Base-by-base conservation (phyloP, 2,888 invertebrate genomes). In the Ennomos fuscantarius region DNA sequence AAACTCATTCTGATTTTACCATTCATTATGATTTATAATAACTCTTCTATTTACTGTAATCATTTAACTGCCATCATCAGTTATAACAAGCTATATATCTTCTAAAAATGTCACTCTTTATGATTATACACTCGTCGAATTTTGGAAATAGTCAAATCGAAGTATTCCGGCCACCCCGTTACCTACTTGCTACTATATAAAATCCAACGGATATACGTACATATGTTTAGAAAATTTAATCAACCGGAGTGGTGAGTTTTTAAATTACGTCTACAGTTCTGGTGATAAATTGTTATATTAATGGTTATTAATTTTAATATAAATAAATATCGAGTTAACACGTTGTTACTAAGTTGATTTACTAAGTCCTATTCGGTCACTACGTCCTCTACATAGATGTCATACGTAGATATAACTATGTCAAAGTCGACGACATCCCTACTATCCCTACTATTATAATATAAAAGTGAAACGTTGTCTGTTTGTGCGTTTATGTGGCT, bases 111-210 rank as follows among this genome's bases (percentile, higher is more conserved):
- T 60, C 62, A 52, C 15, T 34, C 9, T 35, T 47, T 44, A 46
- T 62, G 6, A 24, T 24, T 6, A 24, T 24, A 24, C 6, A 24
- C 24, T 5, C 24, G 24, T 1, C 62, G 57, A 48, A 13, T 43
- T 39, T 51, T 39, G 15, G 12, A 43, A 31, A 43, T 57, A 57
- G 53, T 66, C 63, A 51, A 47, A 52, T 55, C 40, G 58, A 63
- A 56, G 59, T 71, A 73, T 73, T 75, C 68, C 73, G 73, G 69
- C 63, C 72, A 73, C 69, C 63, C 70, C 75, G 78, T 76, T 77
- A 78, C 73, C 39, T 60, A 68, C 59, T 71, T 56, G 62, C 64
- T 62, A 59, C 65, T 52, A 63, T 67, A 63, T 62, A 37, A 58
- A 55, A 63, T 55, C 63, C 59, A 66, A 73, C 79, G 68, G 68